Percentiles rank a stretch among this genome's conserved stretches.
Conservation (phyloP, 2,113 vertebrate species). For the Halcyon malimbica region DNA sequence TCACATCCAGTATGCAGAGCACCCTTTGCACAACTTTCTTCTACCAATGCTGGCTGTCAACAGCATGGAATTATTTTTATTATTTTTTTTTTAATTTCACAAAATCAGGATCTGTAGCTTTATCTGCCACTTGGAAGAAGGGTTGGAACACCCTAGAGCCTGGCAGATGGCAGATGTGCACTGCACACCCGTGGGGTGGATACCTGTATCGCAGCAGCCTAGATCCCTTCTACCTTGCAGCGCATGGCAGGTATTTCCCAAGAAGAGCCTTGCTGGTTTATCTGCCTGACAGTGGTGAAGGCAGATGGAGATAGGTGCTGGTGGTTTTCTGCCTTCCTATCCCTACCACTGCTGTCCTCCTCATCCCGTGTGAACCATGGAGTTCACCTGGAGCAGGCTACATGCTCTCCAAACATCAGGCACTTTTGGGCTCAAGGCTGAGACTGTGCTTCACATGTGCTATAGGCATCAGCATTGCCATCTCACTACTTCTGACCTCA, state of each 20-base stretch:
- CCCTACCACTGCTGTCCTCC: not conserved
- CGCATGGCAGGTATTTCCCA: not conserved
- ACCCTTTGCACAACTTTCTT: not conserved
- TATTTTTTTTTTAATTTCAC: not conserved
- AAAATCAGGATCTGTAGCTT: not conserved
- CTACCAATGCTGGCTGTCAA: not conserved
- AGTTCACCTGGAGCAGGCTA: not conserved
- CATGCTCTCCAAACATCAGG: fast-evolving
- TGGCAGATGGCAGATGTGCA: not conserved
- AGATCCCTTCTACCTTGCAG: not conserved
- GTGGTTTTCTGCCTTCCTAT: not conserved
- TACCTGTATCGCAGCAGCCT: not conserved
- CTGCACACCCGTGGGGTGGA: too few species aligned
- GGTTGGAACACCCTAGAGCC: not conserved
- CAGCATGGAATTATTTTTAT: not conserved
- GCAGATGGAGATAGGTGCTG: not conserved
- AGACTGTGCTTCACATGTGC: not conserved
- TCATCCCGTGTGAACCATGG: fast-evolving
- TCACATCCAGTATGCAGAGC: conserved; percentile 4
- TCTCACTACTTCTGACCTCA: not conserved
- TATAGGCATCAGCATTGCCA: not conserved
- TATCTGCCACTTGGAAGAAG: not conserved
- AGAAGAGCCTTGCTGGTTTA: not conserved
- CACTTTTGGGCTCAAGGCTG: not conserved
- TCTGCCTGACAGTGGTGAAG: not conserved